Base-by-base conservation (phyloP, 1,140 invertebrate genomes). In the Ostrea denselamellosa region DNA sequence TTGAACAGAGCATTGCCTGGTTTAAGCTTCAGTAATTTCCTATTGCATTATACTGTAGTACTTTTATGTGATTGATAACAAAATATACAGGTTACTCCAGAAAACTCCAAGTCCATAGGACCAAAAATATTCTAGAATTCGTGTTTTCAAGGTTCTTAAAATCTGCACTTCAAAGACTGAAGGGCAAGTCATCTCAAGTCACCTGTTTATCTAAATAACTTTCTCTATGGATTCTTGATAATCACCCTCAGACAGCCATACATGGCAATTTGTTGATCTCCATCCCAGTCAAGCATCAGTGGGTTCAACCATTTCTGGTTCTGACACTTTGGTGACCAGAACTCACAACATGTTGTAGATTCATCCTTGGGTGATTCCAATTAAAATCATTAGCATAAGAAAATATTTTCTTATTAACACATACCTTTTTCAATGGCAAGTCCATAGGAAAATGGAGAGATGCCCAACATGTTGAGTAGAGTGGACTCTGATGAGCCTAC, bases 361-460 rank as follows among this genome's bases (percentile, higher is more conserved):
- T 28, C 68, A 77, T 77, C 68, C 22, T 77, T 34, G 68, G 68
- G 28, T 77, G 14, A 25, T 28, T 28, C 2, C 8, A 14, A 25
- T 10, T 34, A 58, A n/a, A 62, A 62, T 62, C 56, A n/a, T 62
- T 62, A 4, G 19, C 17, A 17, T 19, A 0, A 19, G 19, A 0
- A 62, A 62, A 62, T 1, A 19, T 19, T 19, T 9, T 0, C 8
- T 3, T 25, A 17, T 44, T 5, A 12, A 58, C 19, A 89, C 86
- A 87, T 88, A 94, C 94, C 97, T 96, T 96, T 94, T 90, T 95
- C 94, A 86, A 99, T 98, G 22, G 98, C 95, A 91, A 99, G 96
- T 96, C 99, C 99, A 94, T 99, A 99, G 62, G 98, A 98, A 96
- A 99, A 99, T 56, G 99, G 99, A 95, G 98, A 99, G 94, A 99